Evolutionary conservation across 2,888 invertebrate genomes (phyloP).

Genomic region (Drosophila melanosoma): DNA sequence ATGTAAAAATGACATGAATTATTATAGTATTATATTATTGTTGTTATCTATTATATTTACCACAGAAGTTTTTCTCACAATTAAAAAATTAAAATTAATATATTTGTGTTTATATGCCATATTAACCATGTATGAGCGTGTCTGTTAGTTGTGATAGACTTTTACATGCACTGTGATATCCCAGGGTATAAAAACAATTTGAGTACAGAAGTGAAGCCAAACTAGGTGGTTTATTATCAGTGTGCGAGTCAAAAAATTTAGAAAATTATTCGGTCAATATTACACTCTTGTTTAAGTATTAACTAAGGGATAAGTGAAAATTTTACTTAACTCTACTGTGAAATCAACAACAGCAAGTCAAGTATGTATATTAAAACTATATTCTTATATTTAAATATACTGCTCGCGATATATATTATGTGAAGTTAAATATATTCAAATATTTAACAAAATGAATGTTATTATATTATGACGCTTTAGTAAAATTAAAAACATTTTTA

Average conservation of each 20-base stretch:
- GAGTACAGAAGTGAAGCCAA: background rate
- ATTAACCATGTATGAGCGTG: too few species aligned
- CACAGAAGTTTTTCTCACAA: background rate
- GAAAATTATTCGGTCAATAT: background rate
- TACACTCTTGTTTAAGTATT: background rate
- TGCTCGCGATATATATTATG: background rate
- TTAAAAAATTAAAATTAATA: background rate
- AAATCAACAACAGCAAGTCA: background rate
- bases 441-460: too few species aligned
- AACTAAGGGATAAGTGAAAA: background rate
- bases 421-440: background rate
- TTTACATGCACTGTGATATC: background rate
- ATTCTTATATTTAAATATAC: background rate
- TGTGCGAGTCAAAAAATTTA: background rate
- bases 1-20: background rate
- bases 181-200: slow-evolving; percentile 25
- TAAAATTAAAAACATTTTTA: background rate
- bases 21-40: background rate
- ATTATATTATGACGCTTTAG: background rate
- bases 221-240: slow-evolving; percentile 3
- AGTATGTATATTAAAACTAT: slow-evolving; percentile 5
- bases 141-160: background rate
- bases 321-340: background rate
- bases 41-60: background rate
- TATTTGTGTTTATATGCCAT: background rate